These are phyloP conservation scores for Machaerirhynchus nigripectus DNA, from an alignment of 2,113 vertebrate species.

Conservation along the genomic window DNA sequence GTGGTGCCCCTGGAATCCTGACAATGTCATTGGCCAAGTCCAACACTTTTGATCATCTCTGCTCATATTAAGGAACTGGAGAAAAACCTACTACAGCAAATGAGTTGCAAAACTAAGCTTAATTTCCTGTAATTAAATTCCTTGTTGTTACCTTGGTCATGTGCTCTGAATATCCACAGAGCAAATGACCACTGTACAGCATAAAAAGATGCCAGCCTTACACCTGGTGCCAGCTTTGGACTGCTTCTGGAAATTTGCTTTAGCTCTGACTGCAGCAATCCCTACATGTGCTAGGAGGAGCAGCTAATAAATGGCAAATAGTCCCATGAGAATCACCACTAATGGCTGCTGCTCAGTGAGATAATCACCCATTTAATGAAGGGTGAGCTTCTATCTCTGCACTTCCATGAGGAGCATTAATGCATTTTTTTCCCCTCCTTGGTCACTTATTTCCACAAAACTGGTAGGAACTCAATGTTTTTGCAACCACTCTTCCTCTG, in stretches of 20 bases:
- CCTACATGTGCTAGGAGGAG: not conserved
- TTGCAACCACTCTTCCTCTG: not conserved
- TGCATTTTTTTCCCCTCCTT: not conserved
- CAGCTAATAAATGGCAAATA: not conserved
- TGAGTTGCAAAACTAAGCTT: not conserved
- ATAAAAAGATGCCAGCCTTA: not conserved
- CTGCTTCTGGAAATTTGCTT: not conserved
- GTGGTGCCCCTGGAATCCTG: not conserved
- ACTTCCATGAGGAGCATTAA: not conserved
- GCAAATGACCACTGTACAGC: not conserved
- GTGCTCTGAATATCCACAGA: not conserved
- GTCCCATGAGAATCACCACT: not conserved
- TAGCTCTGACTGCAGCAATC: not conserved
- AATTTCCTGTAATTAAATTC: not conserved
- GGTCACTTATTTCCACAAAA: not conserved
- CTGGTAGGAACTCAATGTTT: not conserved
- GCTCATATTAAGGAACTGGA: not conserved
- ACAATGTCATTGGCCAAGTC: not conserved
- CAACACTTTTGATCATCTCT: not conserved
- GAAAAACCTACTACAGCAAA: not conserved
- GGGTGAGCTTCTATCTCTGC: not conserved
- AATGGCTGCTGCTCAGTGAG: not conserved
- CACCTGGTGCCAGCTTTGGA: not conserved
- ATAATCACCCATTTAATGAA: slow-evolving; percentile 25
- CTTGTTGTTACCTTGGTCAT: not conserved